Base-by-base conservation (phyloP, 2,797 vertebrate species). In the Epinephelus coioides region DNA sequence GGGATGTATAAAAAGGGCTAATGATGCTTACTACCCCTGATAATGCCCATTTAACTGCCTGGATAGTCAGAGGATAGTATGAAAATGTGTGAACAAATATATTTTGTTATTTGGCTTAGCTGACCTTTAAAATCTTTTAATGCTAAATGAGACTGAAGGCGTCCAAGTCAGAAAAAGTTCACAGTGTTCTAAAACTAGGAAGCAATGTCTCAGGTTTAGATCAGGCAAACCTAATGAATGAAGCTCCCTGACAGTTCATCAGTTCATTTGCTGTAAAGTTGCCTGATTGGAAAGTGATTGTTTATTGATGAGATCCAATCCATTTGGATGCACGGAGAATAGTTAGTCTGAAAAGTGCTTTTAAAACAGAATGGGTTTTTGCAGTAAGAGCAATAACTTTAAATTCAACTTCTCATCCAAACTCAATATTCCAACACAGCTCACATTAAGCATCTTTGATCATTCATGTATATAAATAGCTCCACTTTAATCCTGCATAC, bases 381-480 rank as follows among this genome's bases (percentile, higher is more conserved):
- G 44, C 63, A 69, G 75, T 38, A 60, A 54, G 38, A 49, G 68
- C 30, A 69, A 23, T 47, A 67, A 47, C 74, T 81, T 82, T 51
- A 55, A 79, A 79, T 55, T 21, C 34, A 72, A 77, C 53, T 44
- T 74, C 57, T 78, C 65, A 55, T 80, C 57, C 62, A 53, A 76
- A 66, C 68, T 83, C 46, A 76, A 30, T 78, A 79, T 87, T 85
- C 59, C 38, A 68, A 9, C 46, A 12, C 38, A 55, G 75, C 78
- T 81, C 67, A 50, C 54, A 73, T 65, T 79, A 78, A 77, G 75
- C 79, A 82, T 86, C 69, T 89, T 88, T 88, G 79, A 85, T 79
- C 79, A 79, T 75, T 74, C 83, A 71, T 87, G 87, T 83, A 83
- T 85, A 80, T 82, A 85, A 87, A 89, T 76, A 40, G 56, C 27